A percentile compares a stretch with the other conserved stretches of the same genome.
phyloP scores from a whole-genome alignment of 2,113 vertebrate genomes.

The Madoqua kirkii region DNA sequence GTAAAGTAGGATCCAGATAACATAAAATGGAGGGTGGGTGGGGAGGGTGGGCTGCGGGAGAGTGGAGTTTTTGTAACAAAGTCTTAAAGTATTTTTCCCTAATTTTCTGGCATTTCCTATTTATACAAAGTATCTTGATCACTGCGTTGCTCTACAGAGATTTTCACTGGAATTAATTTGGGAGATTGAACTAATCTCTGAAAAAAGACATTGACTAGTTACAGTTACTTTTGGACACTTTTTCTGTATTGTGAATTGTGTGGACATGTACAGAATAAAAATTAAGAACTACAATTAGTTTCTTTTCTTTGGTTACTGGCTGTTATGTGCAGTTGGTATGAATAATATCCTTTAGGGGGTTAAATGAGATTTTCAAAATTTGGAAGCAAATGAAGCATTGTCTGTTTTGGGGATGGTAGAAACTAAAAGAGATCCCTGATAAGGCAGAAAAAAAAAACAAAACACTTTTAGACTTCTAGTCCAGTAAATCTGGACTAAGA shows the following conservation, averaged over 20 bases:
- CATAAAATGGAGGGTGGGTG: constrained; percentile 26
- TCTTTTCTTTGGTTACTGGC: constrained; percentile 61
- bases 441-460: neutral
- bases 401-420: neutral
- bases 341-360: neutral
- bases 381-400: neutral
- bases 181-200: constrained; percentile 65
- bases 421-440: neutral
- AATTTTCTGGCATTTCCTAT: constrained; percentile 79
- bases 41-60: neutral
- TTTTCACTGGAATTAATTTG: constrained; percentile 70
- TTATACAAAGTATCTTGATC: constrained; percentile 78
- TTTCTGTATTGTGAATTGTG: constrained; percentile 82
- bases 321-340: neutral
- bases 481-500: neutral
- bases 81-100: constrained; percentile 77
- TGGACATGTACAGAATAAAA: constrained; percentile 84
- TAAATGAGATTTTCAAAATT: neutral
- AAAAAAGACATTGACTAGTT: constrained; percentile 67
- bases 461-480: neutral
- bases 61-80: constrained; percentile 69
- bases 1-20: constrained; percentile 62
- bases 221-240: constrained; percentile 75
- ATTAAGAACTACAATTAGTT: constrained; percentile 70
- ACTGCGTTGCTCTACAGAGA: constrained; percentile 74